Base-by-base conservation (phyloP, 2,113 vertebrate species). In the Anthoscopus minutus region DNA sequence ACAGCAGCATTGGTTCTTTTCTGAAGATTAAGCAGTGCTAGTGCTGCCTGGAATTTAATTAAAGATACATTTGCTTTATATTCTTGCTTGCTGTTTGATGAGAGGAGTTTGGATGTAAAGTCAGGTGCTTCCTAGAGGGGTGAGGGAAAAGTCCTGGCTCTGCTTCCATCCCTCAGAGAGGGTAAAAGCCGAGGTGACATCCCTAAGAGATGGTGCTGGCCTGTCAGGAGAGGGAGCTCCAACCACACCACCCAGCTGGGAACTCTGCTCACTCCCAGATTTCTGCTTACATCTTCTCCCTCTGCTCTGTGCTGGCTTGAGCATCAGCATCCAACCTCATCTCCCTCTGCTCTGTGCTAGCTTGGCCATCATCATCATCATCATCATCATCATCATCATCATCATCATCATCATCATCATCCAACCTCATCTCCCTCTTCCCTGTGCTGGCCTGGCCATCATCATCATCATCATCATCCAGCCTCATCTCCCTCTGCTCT, bases 161-260 rank as follows among this genome's bases (percentile, higher is more conserved):
- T 30, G 37, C 33, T 80, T 71, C 31, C 37, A 33, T 5, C 40
- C 37, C 27, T 0, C 45, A 10, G 50, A n/a, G 50, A 22, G 27
- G 13, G 7, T 7, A n/a, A 38, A 54, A 83, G 27, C 2, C 0
- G 6, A 79, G 79, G 76, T 61, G 22, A 15, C 4, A 2, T 54
- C 58, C 47, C 0, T 0, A 7, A 84, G 38, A 65, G 56, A 25
- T 0, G 0, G 38, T 33, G 69, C 47, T 53, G 71, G 74, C 21
- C 58, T 20, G 74, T 95, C 94, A 81, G 87, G 74, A 96, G 94
- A n/a, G 87, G 96, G 89, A 96, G 95, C 96, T 89, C 93, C 25
- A 85, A 51, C 27, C 89, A 73, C 31, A 6, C 45, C 45, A 13
- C 38, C 45, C 79, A 33, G 35, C 88, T 17, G 42, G 33, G 16